Conservation (phyloP, 2,113 vertebrate species). For the Apeltes quadracus region DNA sequence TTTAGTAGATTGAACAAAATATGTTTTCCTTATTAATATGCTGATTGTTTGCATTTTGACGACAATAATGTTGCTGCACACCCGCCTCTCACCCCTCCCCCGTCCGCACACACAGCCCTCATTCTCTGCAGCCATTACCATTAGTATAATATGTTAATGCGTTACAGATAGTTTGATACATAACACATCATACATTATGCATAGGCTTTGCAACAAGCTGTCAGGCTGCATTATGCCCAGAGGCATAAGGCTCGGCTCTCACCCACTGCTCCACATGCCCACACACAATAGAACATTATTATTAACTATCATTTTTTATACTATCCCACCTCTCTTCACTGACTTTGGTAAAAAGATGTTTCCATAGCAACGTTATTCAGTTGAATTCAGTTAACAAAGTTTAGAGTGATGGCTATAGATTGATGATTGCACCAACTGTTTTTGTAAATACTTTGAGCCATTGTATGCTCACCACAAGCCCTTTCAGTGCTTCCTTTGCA, state of each 20-base stretch:
- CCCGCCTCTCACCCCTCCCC: too few species aligned
- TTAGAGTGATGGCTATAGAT: not conserved
- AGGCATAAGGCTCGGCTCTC: constrained; percentile 6
- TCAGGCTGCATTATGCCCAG: not conserved
- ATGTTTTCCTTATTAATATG: constrained; percentile 1
- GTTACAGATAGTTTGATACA: not conserved
- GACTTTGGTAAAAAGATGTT: not conserved
- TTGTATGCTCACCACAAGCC: too few species aligned
- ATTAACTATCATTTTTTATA: not conserved
- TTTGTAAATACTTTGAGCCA: not conserved
- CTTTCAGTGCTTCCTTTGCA: too few species aligned
- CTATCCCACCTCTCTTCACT: not conserved
- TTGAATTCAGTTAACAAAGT: not conserved
- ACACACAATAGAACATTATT: not conserved
- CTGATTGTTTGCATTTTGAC: constrained; percentile 1
- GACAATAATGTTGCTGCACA: not conserved
- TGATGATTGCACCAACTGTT: not conserved
- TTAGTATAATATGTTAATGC: not conserved
- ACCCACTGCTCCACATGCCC: not conserved
- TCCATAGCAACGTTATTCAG: not conserved
- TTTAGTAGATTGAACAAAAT: not conserved
- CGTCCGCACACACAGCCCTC: not conserved
- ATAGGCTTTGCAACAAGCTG: not conserved
- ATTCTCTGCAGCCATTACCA: not conserved
- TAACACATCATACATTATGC: not conserved